A percentile compares a stretch with the other conserved stretches of the same genome.
Evolutionary conservation across 2,888 invertebrate genomes (phyloP).

Genomic region (Tholera decimalis): DNA sequence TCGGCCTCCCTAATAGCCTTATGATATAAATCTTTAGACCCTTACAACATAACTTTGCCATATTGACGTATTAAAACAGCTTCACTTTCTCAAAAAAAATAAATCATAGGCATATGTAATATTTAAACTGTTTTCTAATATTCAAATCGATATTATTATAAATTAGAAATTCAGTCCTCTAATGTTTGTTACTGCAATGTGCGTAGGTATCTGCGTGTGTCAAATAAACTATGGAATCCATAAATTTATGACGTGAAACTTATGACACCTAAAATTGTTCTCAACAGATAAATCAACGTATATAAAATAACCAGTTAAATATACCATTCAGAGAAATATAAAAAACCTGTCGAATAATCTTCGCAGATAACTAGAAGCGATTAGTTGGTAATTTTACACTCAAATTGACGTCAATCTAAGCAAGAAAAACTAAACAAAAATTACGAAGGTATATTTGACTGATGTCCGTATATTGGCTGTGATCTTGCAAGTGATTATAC

Average conservation of each 20-base stretch:
- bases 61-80: background rate
- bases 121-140: constrained; percentile 12
- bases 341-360: background rate
- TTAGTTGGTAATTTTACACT: constrained; percentile 6
- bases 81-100: background rate
- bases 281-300: constrained; percentile 6
- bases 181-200: no score
- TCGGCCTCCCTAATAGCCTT: background rate
- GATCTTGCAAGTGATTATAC: background rate
- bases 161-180: no score
- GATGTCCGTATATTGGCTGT: background rate
- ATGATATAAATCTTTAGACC: background rate
- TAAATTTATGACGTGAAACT: constrained; percentile 8
- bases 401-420: background rate
- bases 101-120: background rate
- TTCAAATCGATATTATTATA: background rate
- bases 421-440: background rate
- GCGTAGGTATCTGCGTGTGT: no score
- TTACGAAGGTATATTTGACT: background rate
- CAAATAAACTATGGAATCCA: no score
- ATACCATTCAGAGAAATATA: background rate
- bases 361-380: background rate
- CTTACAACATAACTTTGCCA: background rate
- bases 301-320: constrained; percentile 13
- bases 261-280: background rate